Base-by-base conservation (phyloP, 2,888 invertebrate genomes). In the Spodoptera littoralis region DNA sequence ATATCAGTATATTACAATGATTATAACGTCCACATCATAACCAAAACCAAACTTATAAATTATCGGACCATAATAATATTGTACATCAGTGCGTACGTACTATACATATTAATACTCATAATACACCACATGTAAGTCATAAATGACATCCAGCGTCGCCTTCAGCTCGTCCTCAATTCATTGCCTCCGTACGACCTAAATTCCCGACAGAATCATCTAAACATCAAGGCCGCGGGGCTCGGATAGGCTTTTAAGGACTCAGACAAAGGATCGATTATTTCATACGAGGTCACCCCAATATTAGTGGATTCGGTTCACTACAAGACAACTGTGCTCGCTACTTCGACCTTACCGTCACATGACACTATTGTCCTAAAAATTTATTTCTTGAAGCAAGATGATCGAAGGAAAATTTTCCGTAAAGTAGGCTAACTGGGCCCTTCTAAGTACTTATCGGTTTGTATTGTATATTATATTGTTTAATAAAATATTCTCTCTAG, bases 171-270 rank as follows among this genome's bases (percentile, higher is more conserved):
- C 63, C 79, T 50, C 66, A 72, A 73, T 78, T 65, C 70, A 65
- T 68, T 66, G 79, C 66, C 76, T 78, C 58, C 61, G 51, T 65
- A 67, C 68, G 89, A 87, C 89, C 90, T 90, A 90, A 85, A 89
- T 90, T 87, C 84, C 73, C 77, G 78, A 76, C 84, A 79, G 74
- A 89, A 89, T 87, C 85, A 84, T 82, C 88, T 87, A 81, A 78
- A 77, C 77, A 83, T 79, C 88, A 88, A 90, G 89, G 89, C 80
- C 87, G 79, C 59, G 71, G 65, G 76, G 71, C 70, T 68, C 63
- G 76, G 58, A 69, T 76, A 79, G 80, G 80, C 77, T 75, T 76
- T 70, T 80, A 78, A 78, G 81, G 69, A 79, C 67, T 67, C 68
- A 57, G 50, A 70, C 76, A 73, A 73, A 63, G 63, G 64, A 73